Percentiles rank a stretch among this genome's conserved stretches.
Conservation (phyloP, 2,888 invertebrate species). For the Epinotia bilunana region DNA sequence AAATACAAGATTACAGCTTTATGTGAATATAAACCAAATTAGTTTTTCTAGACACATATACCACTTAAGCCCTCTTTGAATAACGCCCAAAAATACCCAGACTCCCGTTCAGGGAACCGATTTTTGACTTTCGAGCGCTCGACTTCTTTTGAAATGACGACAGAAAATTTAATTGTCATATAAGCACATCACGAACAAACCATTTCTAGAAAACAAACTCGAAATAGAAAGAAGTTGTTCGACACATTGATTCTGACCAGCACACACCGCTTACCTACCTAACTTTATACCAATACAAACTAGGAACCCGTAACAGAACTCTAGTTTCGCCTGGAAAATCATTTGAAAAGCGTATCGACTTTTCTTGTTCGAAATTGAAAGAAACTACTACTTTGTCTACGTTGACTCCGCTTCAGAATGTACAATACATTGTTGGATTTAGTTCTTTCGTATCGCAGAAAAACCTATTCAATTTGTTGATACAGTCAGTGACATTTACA, state of each 20-base stretch:
- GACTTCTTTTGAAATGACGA: too few species aligned
- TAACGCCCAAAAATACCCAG: too few species aligned
- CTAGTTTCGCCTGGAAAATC: conserved; percentile 17
- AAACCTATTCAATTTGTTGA: conserved; percentile 12
- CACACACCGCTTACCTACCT: conserved; percentile 13
- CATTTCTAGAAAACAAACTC: background rate
- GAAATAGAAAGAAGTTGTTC: background rate
- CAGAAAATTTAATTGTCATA: too few species aligned
- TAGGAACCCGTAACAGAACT: conserved; percentile 18
- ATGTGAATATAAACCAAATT: too few species aligned
- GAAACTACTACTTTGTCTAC: conserved; percentile 22
- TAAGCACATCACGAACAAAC: too few species aligned
- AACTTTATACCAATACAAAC: conserved; percentile 22
- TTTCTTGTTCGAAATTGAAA: conserved; percentile 28
- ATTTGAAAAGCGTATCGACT: conserved; percentile 35
- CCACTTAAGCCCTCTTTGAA: too few species aligned
- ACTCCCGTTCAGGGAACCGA: too few species aligned
- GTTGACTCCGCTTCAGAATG: conserved; percentile 18
- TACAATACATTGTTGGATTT: conserved; percentile 24
- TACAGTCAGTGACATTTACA: background rate
- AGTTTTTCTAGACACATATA: too few species aligned
- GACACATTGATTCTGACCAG: background rate
- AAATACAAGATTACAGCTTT: too few species aligned
- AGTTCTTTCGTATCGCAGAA: conserved; percentile 22
- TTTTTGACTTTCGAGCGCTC: too few species aligned